Conservation (phyloP, 64 coral and sea anemone species). For the Pocillopora verrucosa region DNA sequence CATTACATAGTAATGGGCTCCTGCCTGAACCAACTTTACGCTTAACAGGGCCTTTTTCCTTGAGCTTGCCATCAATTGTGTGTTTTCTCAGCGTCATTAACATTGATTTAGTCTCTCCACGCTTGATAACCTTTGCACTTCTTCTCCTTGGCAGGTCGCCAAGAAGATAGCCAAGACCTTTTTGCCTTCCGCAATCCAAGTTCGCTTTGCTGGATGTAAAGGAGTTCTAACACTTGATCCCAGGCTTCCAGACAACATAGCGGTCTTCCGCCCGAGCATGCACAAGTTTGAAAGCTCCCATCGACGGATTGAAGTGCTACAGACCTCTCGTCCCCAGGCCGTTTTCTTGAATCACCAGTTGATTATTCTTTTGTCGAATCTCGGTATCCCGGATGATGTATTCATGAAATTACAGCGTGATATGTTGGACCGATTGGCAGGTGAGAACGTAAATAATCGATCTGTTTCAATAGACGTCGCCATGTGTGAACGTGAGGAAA, state of each 20-base stretch:
- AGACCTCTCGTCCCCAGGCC: constrained; percentile 90
- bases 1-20: too few relatives aligned
- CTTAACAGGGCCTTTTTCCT: too few relatives aligned
- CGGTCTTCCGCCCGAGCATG: constrained; percentile 86
- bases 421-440: constrained; percentile 82
- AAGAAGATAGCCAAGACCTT: constrained; percentile 62
- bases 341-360: constrained; percentile 93
- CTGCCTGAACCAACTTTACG: too few relatives aligned
- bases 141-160: constrained; percentile 43
- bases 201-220: constrained; percentile 96
- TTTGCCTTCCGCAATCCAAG: constrained; percentile 90
- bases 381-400: constrained; percentile 82
- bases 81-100: too few relatives aligned
- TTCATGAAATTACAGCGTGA: constrained; percentile 74
- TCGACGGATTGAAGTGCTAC: constrained; percentile 87
- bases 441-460: constrained; percentile 24
- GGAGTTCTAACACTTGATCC: constrained; percentile 87
- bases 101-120: too few relatives aligned
- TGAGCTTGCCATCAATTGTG: too few relatives aligned
- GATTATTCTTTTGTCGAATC: constrained; percentile 92
- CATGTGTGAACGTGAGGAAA: not conserved
- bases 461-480: too few relatives aligned
- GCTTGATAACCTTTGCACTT: not conserved
- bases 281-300: constrained; percentile 87
- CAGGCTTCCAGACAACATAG: constrained; percentile 45